A percentile compares a stretch with the other conserved stretches of the same genome.
phyloP scores from a whole-genome alignment of 2,113 vertebrate genomes.

The Xiphophorus hellerii region DNA sequence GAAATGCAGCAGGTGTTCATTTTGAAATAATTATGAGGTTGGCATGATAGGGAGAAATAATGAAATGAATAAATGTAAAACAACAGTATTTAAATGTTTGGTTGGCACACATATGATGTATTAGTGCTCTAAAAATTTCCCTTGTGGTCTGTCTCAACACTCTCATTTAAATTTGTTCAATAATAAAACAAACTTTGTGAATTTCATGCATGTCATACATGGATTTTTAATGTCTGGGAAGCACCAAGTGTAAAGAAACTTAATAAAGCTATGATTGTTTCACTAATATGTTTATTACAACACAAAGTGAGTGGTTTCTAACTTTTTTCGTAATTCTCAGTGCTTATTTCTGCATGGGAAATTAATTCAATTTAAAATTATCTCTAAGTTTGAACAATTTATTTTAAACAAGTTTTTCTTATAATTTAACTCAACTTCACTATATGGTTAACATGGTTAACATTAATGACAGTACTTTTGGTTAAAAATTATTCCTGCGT shows the following conservation, averaged over 20 bases:
- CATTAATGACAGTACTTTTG: neutral
- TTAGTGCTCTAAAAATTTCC: conserved; percentile 63
- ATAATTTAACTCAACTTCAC: neutral
- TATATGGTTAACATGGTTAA: neutral
- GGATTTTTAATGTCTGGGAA: neutral
- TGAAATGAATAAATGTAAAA: conserved; percentile 85
- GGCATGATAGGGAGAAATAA: conserved; percentile 79
- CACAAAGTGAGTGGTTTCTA: neutral
- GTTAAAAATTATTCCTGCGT: neutral
- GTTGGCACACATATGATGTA: conserved; percentile 57
- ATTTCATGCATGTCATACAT: conserved; percentile 2
- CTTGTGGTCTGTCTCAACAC: conserved; percentile 64
- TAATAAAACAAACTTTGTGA: conserved; percentile 30
- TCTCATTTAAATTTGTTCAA: conserved; percentile 60
- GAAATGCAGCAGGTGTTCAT: conserved; percentile 80
- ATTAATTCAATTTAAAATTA: neutral
- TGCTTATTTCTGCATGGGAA: neutral
- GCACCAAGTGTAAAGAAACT: neutral
- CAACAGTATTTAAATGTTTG: conserved; percentile 77
- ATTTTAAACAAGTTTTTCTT: neutral
- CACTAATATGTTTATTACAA: neutral
- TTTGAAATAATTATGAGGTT: conserved; percentile 78
- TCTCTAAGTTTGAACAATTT: neutral
- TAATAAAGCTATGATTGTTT: neutral
- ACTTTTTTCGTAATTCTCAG: neutral